Conservation (phyloP, 1,140 invertebrate species). For the Sarcophaga bullata region DNA sequence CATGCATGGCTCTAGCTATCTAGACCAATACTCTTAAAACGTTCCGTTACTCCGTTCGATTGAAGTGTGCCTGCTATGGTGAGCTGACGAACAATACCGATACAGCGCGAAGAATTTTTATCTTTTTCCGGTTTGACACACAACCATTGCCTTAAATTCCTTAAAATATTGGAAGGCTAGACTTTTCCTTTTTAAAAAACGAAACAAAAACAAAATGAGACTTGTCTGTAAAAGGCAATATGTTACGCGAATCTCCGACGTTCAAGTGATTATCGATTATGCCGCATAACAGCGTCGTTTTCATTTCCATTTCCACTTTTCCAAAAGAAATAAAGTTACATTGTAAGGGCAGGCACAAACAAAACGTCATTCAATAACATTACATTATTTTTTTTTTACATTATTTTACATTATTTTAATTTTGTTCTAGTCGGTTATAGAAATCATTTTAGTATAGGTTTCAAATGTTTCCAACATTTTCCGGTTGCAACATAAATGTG, state of each 20-base stretch:
- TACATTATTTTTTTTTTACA: not conserved
- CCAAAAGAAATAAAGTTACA: constrained; percentile 41
- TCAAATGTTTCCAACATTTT: not conserved
- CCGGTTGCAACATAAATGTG: constrained; percentile 23
- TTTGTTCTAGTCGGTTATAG: not conserved
- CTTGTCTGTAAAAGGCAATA: constrained; percentile 43
- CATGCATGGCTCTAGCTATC: too few relatives aligned
- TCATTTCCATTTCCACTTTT: constrained; percentile 22
- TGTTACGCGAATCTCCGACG: not conserved
- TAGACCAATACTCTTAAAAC: too few relatives aligned
- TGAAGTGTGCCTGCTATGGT: too few relatives aligned
- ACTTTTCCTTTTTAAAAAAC: constrained; percentile 24
- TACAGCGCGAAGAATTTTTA: constrained; percentile 37
- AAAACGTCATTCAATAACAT: constrained; percentile 26
- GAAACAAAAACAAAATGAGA: constrained; percentile 51
- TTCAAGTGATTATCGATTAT: constrained; percentile 31
- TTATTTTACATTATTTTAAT: not conserved
- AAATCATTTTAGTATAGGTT: not conserved
- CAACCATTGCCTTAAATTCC: constrained; percentile 38
- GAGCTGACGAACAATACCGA: too few relatives aligned
- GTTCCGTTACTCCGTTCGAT: constrained; percentile 38
- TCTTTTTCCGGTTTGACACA: constrained; percentile 34
- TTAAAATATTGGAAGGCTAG: constrained; percentile 29
- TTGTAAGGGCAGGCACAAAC: constrained; percentile 1
- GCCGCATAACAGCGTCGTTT: not conserved